These are phyloP conservation scores for Copsychus sechellarum DNA, from an alignment of 2,113 vertebrate genomes.

Conservation along the genomic window DNA sequence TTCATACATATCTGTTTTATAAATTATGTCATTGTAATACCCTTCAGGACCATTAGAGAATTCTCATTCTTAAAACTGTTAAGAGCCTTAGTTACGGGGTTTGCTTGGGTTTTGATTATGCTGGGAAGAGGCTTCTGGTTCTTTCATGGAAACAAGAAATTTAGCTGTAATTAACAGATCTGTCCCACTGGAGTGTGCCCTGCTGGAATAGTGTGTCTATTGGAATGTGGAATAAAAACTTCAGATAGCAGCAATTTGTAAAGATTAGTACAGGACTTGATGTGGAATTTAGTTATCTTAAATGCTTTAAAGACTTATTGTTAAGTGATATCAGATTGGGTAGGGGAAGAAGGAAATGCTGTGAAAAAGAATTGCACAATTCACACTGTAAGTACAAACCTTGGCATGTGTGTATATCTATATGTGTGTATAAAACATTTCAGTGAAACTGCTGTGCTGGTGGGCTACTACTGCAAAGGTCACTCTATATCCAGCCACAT, in stretches of 20 bases:
- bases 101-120: neutral
- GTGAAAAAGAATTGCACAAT: neutral
- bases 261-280: neutral
- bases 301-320: neutral
- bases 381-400: neutral
- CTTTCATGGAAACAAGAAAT: neutral
- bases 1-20: neutral
- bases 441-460: neutral
- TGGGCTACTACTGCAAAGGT: neutral
- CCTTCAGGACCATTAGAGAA: neutral
- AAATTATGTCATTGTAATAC: neutral
- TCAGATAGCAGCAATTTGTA: conserved; percentile 11
- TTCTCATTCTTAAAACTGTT: neutral
- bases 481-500: neutral
- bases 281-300: neutral
- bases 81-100: neutral
- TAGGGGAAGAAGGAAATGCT: neutral
- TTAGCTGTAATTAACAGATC: neutral
- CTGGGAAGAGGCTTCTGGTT: neutral
- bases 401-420: neutral
- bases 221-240: neutral
- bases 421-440: neutral
- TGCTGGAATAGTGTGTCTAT: neutral
- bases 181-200: neutral
- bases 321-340: conserved; percentile 11